A percentile compares a stretch with the other conserved stretches of the same genome.
Conservation (phyloP, 2,113 vertebrate genomes). For the Manacus vitellinus region DNA sequence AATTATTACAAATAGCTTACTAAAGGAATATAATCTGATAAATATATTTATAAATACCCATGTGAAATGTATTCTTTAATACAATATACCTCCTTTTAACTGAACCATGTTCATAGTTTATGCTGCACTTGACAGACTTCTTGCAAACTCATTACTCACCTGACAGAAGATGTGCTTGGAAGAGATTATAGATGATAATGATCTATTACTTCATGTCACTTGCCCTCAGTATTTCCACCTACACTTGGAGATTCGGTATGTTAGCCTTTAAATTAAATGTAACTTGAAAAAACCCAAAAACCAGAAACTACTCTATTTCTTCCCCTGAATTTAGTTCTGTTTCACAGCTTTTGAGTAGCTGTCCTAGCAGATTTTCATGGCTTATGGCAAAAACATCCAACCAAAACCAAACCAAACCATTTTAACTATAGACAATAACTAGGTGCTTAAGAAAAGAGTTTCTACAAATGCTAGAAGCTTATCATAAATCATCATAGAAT, state of each 20-base stretch:
- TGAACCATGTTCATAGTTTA: background rate
- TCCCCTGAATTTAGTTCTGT: background rate
- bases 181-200: background rate
- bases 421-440: background rate
- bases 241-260: background rate
- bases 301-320: background rate
- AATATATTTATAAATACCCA: background rate
- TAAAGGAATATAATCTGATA: background rate
- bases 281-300: background rate
- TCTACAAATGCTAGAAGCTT: background rate
- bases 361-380: background rate
- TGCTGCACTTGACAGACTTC: background rate
- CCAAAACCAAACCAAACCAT: background rate
- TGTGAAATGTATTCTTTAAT: background rate
- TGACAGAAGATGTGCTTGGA: background rate
- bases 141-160: background rate
- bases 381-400: background rate
- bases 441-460: background rate
- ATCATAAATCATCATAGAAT: background rate
- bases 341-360: background rate
- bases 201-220: background rate
- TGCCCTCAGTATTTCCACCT: background rate
- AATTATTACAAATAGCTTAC: background rate
- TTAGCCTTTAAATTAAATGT: background rate
- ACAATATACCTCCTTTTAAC: background rate